Conservation (phyloP, 2,797 vertebrate species). For the Lepilemur ruficaudatus region DNA sequence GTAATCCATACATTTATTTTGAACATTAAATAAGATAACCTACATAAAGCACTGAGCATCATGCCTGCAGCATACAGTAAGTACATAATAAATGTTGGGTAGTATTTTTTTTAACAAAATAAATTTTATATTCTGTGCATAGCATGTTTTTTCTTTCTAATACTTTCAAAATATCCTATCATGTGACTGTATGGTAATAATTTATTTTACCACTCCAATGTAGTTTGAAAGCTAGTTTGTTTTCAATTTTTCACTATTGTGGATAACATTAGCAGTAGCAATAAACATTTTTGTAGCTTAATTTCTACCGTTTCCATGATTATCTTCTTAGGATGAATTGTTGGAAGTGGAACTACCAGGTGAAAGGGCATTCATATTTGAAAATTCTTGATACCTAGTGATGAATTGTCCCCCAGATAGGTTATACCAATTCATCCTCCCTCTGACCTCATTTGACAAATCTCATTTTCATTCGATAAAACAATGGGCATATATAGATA, state of each 20-base stretch:
- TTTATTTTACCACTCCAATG: neutral
- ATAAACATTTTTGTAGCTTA: neutral
- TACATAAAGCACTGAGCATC: neutral
- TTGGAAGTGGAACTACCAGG: neutral
- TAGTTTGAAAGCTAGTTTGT: neutral
- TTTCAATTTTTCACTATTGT: conserved; percentile 14
- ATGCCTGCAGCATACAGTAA: neutral
- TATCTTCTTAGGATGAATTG: conserved; percentile 14
- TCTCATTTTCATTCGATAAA: neutral
- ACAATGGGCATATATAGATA: neutral
- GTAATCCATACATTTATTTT: neutral
- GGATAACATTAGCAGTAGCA: neutral
- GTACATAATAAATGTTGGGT: neutral
- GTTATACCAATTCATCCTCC: neutral
- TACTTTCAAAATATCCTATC: neutral
- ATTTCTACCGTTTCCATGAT: neutral
- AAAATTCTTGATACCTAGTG: neutral
- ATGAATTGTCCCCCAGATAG: neutral
- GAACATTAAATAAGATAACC: neutral
- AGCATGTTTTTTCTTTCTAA: neutral
- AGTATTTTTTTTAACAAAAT: neutral
- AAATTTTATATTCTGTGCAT: neutral
- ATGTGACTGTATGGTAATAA: neutral
- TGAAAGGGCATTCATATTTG: neutral
- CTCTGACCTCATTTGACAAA: neutral